Conservation (phyloP, 2,797 vertebrate genomes). For the Rhynchonycteris naso region DNA sequence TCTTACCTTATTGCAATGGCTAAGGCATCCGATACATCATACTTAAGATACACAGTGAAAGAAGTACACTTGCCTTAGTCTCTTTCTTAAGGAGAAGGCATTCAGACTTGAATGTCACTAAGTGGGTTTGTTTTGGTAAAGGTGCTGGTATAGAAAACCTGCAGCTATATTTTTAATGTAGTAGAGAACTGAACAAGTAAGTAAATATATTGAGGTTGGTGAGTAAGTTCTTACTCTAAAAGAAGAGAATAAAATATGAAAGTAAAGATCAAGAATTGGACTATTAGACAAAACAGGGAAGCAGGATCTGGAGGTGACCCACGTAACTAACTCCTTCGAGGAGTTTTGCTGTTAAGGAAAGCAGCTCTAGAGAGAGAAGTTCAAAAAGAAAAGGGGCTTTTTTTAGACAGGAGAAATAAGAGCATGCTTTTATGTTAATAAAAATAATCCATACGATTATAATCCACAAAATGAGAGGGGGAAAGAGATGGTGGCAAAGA, state of each 20-base stretch:
- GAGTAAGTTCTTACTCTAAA: neutral
- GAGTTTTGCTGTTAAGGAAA: neutral
- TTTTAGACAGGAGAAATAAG: neutral
- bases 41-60: neutral
- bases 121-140: neutral
- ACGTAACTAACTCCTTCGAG: neutral
- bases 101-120: neutral
- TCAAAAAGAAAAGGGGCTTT: neutral
- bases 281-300: neutral
- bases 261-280: neutral
- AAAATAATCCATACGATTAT: neutral
- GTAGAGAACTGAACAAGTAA: neutral
- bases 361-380: neutral
- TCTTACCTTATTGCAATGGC: neutral
- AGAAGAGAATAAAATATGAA: neutral
- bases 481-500: neutral
- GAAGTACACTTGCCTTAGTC: neutral
- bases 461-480: neutral
- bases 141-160: neutral
- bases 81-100: neutral
- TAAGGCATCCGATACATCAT: neutral
- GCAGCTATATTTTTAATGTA: neutral
- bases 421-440: neutral
- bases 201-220: neutral
- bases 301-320: neutral